A percentile compares a stretch with the other conserved stretches of the same genome.
phyloP scores from a whole-genome alignment of 2,888 invertebrate genomes.

The Salpingus planirostris region DNA sequence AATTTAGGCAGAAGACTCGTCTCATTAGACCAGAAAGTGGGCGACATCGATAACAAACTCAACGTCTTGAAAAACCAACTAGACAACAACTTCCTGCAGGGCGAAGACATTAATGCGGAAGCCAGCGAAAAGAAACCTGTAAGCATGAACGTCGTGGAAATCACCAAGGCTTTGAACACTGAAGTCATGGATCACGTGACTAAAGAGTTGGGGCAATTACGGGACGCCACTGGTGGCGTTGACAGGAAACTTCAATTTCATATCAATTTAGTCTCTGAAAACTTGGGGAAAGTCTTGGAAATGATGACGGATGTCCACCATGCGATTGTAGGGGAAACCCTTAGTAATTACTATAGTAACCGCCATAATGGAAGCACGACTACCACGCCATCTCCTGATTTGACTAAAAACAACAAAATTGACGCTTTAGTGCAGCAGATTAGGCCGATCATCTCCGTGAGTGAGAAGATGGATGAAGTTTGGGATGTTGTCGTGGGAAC shows the following conservation, averaged over 20 bases:
- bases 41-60: conserved; percentile 71
- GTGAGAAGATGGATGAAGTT: conserved; percentile 85
- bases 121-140: conserved; percentile 82
- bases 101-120: conserved; percentile 76
- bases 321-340: conserved; percentile 70
- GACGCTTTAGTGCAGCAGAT: conserved; percentile 75
- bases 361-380: conserved; percentile 34
- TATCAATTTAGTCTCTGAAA: conserved; percentile 74
- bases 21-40: conserved; percentile 73
- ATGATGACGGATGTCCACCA: conserved; percentile 77
- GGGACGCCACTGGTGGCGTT: conserved; percentile 66
- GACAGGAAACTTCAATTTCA: conserved; percentile 79
- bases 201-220: conserved; percentile 71
- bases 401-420: conserved; percentile 58
- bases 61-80: conserved; percentile 72
- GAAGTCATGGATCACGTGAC: conserved; percentile 74
- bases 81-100: conserved; percentile 69
- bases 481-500: conserved; percentile 87
- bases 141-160: conserved; percentile 73
- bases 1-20: conserved; percentile 58
- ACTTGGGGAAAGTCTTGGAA: conserved; percentile 66
- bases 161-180: conserved; percentile 72
- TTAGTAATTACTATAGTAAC: no score
- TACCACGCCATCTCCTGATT: conserved; percentile 46
- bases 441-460: conserved; percentile 74